Evolutionary conservation across 2,113 vertebrate genomes (phyloP).

Genomic region (Sebastes fasciatus): DNA sequence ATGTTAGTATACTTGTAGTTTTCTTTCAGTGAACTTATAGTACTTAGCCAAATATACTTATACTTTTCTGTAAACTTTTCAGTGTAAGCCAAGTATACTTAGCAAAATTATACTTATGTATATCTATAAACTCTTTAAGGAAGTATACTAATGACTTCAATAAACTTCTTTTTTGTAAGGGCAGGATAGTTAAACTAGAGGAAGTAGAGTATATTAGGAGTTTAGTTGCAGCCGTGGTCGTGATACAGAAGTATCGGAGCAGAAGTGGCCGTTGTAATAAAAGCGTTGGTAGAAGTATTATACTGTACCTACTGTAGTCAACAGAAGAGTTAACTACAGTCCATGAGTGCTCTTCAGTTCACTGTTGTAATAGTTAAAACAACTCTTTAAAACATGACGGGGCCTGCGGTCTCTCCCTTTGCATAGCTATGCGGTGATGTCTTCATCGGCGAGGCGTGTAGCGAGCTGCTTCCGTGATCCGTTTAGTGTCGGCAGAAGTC

Average conservation of each 20-base stretch:
- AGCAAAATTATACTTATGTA: too few species aligned
- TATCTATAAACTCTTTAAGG: too few species aligned
- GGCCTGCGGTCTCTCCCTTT: constrained; percentile 73
- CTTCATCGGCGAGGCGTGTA: constrained; percentile 65
- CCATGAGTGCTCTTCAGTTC: constrained; percentile 1
- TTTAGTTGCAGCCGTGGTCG: not conserved
- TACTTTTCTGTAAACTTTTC: too few species aligned
- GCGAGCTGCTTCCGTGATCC: constrained; percentile 71
- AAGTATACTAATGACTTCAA: too few species aligned
- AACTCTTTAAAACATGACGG: constrained; percentile 66
- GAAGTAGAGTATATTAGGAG: not conserved
- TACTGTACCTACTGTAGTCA: not conserved
- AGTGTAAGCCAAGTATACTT: too few species aligned
- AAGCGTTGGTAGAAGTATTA: not conserved
- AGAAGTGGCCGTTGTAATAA: not conserved
- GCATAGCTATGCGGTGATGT: constrained; percentile 79
- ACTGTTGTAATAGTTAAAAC: constrained; percentile 55
- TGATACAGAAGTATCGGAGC: not conserved
- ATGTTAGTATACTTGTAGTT: too few species aligned
- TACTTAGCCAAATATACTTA: too few species aligned
- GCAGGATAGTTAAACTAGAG: too few species aligned
- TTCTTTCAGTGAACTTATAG: too few species aligned
- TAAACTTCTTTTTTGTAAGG: too few species aligned
- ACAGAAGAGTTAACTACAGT: not conserved
- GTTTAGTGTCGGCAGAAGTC: constrained; percentile 59